Evolutionary conservation across 2,888 invertebrate genomes (phyloP).

Genomic region (Thecocarcelia acutangulata): DNA sequence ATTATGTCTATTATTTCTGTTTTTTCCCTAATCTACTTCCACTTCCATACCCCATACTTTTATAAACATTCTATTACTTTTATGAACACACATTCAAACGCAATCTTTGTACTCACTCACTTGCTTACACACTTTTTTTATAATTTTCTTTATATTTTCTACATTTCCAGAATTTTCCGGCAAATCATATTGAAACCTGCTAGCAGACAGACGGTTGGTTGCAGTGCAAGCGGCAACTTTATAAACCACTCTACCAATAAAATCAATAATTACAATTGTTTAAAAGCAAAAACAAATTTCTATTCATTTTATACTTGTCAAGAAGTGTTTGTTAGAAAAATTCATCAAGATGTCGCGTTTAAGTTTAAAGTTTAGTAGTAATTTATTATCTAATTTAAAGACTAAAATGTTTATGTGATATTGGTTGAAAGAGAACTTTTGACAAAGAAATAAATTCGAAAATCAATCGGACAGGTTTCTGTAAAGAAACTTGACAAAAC

Average conservation of each 20-base stretch:
- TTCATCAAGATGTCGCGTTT: slow-evolving; percentile 76
- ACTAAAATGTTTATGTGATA: slow-evolving; percentile 78
- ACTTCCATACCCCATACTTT: slow-evolving; percentile 32
- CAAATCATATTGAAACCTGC: slow-evolving; percentile 70
- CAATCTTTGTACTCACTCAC: slow-evolving; percentile 23
- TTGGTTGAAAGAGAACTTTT: slow-evolving; percentile 70
- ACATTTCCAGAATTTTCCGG: slow-evolving; percentile 72
- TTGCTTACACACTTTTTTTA: slow-evolving; percentile 26
- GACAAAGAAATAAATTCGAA: slow-evolving; percentile 32
- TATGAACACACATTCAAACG: slow-evolving; percentile 9
- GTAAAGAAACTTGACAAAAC: slow-evolving; percentile 29
- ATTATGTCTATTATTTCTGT: slow-evolving; percentile 46
- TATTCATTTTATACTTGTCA: slow-evolving; percentile 39
- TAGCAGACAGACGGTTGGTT: slow-evolving; percentile 67
- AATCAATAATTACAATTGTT: slow-evolving; percentile 47
- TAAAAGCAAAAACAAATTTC: slow-evolving; percentile 19
- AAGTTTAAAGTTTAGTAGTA: slow-evolving; percentile 71
- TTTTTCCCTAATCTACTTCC: slow-evolving; percentile 36
- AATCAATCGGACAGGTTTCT: slow-evolving; percentile 37
- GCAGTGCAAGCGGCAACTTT: slow-evolving; percentile 39
- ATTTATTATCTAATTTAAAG: slow-evolving; percentile 75
- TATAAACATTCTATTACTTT: not conserved
- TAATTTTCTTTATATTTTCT: slow-evolving; percentile 68
- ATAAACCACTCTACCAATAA: slow-evolving; percentile 20
- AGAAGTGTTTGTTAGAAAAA: slow-evolving; percentile 54